Evolutionary conservation across 2,888 invertebrate genomes (phyloP).

Genomic region (Alloscopus bannaensis): DNA sequence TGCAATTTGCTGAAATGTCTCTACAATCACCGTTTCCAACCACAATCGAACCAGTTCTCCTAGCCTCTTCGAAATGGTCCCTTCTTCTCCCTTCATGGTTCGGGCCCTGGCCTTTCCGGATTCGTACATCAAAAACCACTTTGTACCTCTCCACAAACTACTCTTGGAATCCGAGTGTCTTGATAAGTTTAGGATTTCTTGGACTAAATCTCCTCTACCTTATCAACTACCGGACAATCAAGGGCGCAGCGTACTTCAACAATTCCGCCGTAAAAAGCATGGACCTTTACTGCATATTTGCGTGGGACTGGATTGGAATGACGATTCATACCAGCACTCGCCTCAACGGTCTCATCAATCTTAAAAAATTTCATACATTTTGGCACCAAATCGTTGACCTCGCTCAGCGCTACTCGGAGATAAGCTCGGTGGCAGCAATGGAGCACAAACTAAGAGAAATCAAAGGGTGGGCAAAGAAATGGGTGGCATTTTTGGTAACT

Average conservation of each 20-base stretch:
- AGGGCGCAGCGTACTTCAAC: not conserved
- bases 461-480: conserved; percentile 18
- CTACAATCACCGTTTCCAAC: too few species aligned
- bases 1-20: too few species aligned
- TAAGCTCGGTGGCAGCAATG: not conserved
- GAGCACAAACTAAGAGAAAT: not conserved
- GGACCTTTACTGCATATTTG: conserved; percentile 6
- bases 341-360: not conserved
- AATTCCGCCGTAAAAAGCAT: not conserved
- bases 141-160: conserved; percentile 1
- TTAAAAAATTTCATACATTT: conserved; percentile 14
- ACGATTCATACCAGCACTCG: not conserved
- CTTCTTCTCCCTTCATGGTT: conserved; percentile 12
- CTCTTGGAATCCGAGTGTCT: conserved; percentile 10
- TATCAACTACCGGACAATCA: conserved; percentile 22
- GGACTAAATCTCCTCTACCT: not conserved
- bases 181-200: not conserved
- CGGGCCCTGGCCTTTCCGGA: conserved; percentile 35
- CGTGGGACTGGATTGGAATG: conserved; percentile 12
- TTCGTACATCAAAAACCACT: not conserved
- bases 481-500: not conserved
- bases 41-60: conserved; percentile 20
- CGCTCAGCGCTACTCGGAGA: conserved; percentile 1
- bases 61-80: conserved; percentile 16
- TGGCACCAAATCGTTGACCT: conserved; percentile 29